A percentile compares a stretch with the other conserved stretches of the same genome.
Evolutionary conservation across 1,140 invertebrate genomes (phyloP).

Genomic region (Chrysomallon squamiferum): DNA sequence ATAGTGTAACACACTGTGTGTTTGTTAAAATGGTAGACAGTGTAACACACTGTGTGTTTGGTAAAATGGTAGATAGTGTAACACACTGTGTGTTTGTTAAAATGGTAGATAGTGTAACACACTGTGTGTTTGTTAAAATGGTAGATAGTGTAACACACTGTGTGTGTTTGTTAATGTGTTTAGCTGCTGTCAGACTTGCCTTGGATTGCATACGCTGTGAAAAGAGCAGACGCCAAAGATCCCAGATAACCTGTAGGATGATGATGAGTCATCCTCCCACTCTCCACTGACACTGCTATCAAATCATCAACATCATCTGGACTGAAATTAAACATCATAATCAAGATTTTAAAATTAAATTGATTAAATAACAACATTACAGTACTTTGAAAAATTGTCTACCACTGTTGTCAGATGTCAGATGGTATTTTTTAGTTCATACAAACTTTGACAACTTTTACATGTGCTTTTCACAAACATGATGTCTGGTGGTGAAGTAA

Average conservation of each 20-base stretch:
- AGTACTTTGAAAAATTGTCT: neutral
- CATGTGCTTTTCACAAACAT: no score
- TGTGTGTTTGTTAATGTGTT: constrained; percentile 12
- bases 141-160: no score
- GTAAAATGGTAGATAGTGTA: no score
- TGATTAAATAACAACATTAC: neutral
- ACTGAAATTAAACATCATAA: constrained; percentile 14
- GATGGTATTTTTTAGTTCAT: neutral
- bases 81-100: no score
- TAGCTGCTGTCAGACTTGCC: constrained; percentile 22
- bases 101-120: no score
- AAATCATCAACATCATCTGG: constrained; percentile 46
- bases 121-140: no score
- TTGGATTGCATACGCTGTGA: constrained; percentile 57
- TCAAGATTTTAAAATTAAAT: neutral
- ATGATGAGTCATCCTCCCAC: constrained; percentile 61
- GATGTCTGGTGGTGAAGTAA: no score
- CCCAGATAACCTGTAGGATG: constrained; percentile 61
- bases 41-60: no score
- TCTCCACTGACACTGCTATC: constrained; percentile 55
- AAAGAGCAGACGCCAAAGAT: constrained; percentile 53
- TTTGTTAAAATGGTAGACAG: no score
- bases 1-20: no score
- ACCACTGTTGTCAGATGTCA: constrained; percentile 3
- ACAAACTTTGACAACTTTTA: neutral